These are phyloP conservation scores for Nothoprocta pentlandii DNA, from an alignment of 2,113 vertebrate species.

Conservation along the genomic window DNA sequence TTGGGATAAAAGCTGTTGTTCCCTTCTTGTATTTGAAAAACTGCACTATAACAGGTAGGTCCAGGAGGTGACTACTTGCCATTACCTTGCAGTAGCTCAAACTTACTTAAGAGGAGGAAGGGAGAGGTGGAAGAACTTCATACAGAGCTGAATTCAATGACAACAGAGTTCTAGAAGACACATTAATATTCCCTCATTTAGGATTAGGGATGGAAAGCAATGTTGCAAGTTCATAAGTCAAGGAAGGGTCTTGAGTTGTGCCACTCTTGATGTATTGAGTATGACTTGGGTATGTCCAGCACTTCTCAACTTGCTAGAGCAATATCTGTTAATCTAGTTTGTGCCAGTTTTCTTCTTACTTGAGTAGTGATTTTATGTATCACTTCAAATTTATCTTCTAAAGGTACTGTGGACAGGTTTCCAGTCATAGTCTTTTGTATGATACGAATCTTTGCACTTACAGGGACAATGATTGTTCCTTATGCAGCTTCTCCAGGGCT, in stretches of 20 bases:
- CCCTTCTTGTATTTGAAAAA: not conserved
- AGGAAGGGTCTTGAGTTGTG: not conserved
- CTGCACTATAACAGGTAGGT: not conserved
- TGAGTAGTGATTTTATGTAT: not conserved
- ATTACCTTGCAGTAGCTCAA: not conserved
- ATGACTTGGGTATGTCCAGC: not conserved
- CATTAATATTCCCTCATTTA: fast-evolving
- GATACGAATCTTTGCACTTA: not conserved
- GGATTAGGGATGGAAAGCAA: not conserved
- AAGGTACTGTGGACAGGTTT: not conserved
- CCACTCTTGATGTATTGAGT: too few relatives aligned
- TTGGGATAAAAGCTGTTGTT: not conserved
- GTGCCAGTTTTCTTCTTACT: not conserved
- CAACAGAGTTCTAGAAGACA: not conserved
- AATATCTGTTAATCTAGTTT: not conserved
- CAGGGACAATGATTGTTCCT: not conserved
- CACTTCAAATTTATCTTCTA: not conserved
- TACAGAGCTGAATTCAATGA: not conserved
- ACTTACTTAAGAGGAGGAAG: not conserved
- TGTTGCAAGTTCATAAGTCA: not conserved
- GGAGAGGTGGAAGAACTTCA: not conserved
- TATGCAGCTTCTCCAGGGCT: not conserved
- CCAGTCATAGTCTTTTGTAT: not conserved
- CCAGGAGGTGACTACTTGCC: not conserved
- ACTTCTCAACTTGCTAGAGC: not conserved